phyloP scores from a whole-genome alignment of 2,113 vertebrate species.

The Atlantisia rogersi region DNA sequence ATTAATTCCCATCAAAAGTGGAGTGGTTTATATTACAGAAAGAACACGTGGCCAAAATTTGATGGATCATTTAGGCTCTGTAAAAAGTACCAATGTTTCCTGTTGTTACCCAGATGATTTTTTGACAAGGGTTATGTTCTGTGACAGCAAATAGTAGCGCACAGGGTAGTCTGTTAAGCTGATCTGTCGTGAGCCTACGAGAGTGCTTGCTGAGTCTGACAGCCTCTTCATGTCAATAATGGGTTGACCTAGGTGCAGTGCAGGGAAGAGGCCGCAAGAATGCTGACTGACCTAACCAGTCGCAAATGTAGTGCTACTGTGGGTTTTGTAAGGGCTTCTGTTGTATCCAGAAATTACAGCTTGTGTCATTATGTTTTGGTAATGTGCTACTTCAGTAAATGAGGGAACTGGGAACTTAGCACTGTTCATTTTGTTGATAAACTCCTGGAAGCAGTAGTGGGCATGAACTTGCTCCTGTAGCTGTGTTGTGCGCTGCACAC shows the following conservation, averaged over 20 bases:
- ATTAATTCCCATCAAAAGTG: background rate
- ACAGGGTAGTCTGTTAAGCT: background rate
- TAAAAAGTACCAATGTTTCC: background rate
- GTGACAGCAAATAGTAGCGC: background rate
- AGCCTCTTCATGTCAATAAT: background rate
- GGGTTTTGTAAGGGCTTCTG: background rate
- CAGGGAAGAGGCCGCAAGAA: background rate
- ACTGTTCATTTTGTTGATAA: slow-evolving; percentile 44
- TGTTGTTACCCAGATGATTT: background rate
- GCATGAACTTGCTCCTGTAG: background rate
- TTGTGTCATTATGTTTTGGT: background rate
- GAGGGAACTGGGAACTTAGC: slow-evolving; percentile 25
- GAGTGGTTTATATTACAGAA: background rate
- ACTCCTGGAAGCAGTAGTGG: background rate
- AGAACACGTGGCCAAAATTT: background rate
- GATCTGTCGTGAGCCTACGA: background rate
- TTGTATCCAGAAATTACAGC: slow-evolving; percentile 31
- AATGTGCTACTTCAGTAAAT: background rate
- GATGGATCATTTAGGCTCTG: background rate
- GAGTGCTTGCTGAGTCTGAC: background rate
- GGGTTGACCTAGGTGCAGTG: background rate
- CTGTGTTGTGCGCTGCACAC: background rate
- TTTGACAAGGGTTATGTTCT: background rate
- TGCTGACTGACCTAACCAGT: background rate
- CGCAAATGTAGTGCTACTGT: background rate